Percentiles rank a stretch among this genome's conserved stretches.
phyloP scores from a whole-genome alignment of 2,888 invertebrate genomes.

The Neoascia interrupta region DNA sequence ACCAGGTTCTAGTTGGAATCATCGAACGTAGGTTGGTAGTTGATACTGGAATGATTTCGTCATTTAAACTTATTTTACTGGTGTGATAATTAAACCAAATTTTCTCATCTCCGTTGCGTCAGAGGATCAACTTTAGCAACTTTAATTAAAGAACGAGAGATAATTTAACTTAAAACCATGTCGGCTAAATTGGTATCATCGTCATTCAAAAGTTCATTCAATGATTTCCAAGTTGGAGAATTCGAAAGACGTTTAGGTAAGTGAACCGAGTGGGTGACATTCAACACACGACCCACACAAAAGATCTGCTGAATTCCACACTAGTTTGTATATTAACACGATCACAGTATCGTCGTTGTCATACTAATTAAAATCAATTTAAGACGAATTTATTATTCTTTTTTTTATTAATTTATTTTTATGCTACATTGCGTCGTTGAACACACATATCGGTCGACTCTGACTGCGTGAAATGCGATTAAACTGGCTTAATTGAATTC shows the following conservation, averaged over 20 bases:
- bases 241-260: slow-evolving; percentile 82
- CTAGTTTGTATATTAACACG: slow-evolving; percentile 1
- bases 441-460: not conserved
- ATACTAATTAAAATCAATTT: slow-evolving; percentile 65
- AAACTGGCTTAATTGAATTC: slow-evolving; percentile 58
- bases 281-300: slow-evolving; percentile 28
- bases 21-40: too few species aligned
- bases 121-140: not conserved
- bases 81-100: slow-evolving; percentile 3
- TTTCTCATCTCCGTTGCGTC: not conserved
- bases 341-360: slow-evolving; percentile 19
- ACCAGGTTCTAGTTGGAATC: too few species aligned
- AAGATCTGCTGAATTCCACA: slow-evolving; percentile 22
- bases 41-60: slow-evolving; percentile 57
- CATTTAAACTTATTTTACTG: not conserved
- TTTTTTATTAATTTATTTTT: slow-evolving; percentile 47
- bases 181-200: slow-evolving; percentile 76
- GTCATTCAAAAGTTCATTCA: slow-evolving; percentile 76
- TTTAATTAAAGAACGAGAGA: not conserved
- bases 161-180: slow-evolving; percentile 19
- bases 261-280: slow-evolving; percentile 73
- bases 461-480: slow-evolving; percentile 26
- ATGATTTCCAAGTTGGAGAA: slow-evolving; percentile 79
- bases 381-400: slow-evolving; percentile 28
- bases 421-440: slow-evolving; percentile 11